These are phyloP conservation scores for Xiphophorus birchmanni DNA, from an alignment of 2,797 vertebrate genomes.

Conservation along the genomic window DNA sequence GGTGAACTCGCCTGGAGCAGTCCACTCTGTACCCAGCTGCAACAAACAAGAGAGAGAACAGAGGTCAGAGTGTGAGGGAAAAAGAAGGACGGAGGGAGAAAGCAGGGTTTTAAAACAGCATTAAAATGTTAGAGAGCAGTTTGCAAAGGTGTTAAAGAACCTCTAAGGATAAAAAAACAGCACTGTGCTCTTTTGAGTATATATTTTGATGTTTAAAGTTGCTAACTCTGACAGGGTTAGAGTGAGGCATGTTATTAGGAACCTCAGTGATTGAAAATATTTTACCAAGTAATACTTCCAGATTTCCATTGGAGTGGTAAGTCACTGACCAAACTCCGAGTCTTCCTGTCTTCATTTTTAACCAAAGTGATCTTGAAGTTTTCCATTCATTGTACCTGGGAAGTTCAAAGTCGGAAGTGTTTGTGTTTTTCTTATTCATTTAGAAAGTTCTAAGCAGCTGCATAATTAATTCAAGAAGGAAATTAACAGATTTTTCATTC, in stretches of 20 bases:
- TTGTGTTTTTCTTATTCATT: not conserved
- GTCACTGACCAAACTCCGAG: not conserved
- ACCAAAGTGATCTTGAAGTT: not conserved
- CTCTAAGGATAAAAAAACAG: not conserved
- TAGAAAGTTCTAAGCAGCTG: not conserved
- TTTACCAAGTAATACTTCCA: not conserved
- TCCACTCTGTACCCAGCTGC: conserved; percentile 96
- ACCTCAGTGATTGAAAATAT: not conserved
- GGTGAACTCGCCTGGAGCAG: conserved; percentile 95
- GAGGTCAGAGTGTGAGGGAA: conserved; percentile 29
- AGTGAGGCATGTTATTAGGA: not conserved
- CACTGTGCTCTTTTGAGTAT: not conserved
- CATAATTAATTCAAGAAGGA: not conserved
- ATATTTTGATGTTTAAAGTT: not conserved
- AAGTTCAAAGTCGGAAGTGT: not conserved
- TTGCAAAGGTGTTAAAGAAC: conserved; percentile 8
- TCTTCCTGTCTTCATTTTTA: not conserved
- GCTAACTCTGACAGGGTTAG: not conserved
- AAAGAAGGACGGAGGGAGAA: not conserved
- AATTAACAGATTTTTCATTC: not conserved
- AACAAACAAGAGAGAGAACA: conserved; percentile 59
- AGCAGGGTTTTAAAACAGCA: conserved; percentile 5
- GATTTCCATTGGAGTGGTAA: not conserved
- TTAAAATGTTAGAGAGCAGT: conserved; percentile 4
- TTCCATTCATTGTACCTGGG: not conserved